These are phyloP conservation scores for Apus apus DNA, from an alignment of 2,113 vertebrate genomes.

Conservation along the genomic window DNA sequence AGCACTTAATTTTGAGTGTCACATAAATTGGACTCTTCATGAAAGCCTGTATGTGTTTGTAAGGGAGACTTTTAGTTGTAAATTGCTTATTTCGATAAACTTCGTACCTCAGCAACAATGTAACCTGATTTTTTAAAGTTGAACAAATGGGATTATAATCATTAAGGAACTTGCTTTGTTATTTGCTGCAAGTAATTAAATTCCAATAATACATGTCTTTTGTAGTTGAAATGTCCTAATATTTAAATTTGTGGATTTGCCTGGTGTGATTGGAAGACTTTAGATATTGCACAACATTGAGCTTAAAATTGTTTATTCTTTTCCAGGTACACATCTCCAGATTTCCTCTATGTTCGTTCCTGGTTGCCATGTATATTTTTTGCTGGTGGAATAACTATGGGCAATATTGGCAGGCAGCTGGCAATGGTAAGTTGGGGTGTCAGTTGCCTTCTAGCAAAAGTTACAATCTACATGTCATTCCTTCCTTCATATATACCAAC, in stretches of 20 bases:
- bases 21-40: neutral
- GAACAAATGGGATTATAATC: neutral
- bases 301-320: neutral
- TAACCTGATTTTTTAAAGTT: neutral
- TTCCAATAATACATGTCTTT: neutral
- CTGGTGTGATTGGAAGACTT: neutral
- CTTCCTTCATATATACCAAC: neutral
- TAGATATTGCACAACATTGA: accelerated
- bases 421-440: constrained; percentile 84
- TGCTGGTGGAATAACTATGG: constrained; percentile 97
- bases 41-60: neutral
- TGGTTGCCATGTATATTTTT: constrained; percentile 98
- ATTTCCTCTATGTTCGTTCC: constrained; percentile 95
- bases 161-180: neutral
- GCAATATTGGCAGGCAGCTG: constrained; percentile 94
- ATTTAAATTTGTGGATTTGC: neutral
- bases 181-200: neutral
- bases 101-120: neutral
- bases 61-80: neutral
- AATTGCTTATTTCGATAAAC: neutral
- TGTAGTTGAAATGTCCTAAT: neutral
- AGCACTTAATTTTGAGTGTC: neutral
- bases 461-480: neutral
- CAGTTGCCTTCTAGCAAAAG: neutral
- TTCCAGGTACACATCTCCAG: constrained; percentile 91